These are phyloP conservation scores for Cheilinus undulatus DNA, from an alignment of 2,113 vertebrate genomes.

Conservation along the genomic window DNA sequence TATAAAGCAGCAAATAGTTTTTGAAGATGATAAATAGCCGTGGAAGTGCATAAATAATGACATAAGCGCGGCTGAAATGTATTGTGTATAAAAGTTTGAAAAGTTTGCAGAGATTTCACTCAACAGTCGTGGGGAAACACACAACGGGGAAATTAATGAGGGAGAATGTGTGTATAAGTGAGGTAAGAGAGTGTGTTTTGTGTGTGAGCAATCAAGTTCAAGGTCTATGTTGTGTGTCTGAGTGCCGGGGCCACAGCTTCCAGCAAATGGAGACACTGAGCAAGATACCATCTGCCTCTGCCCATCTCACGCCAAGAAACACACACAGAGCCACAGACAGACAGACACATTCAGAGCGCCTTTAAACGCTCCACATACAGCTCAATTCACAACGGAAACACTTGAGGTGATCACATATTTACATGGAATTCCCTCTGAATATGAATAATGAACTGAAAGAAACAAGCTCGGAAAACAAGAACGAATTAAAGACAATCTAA, in stretches of 20 bases:
- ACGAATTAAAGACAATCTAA: no score
- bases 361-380: constrained; percentile 21
- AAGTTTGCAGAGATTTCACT: constrained; percentile 20
- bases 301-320: constrained; percentile 62
- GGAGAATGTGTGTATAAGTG: constrained; percentile 23
- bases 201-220: constrained; percentile 48
- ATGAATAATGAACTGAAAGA: constrained; percentile 35
- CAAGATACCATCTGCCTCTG: constrained; percentile 77
- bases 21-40: constrained; percentile 16
- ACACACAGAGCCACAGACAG: constrained; percentile 35
- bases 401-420: constrained; percentile 31
- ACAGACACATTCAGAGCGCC: constrained; percentile 18
- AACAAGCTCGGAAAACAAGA: background rate
- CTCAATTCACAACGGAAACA: constrained; percentile 21
- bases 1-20: constrained; percentile 9
- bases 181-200: constrained; percentile 23
- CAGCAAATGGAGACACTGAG: constrained; percentile 66
- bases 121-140: constrained; percentile 27
- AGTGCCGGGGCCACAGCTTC: constrained; percentile 41
- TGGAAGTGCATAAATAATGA: constrained; percentile 16
- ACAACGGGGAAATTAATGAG: constrained; percentile 28
- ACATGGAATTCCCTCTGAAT: constrained; percentile 26
- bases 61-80: background rate
- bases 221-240: constrained; percentile 37
- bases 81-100: constrained; percentile 17